These are phyloP conservation scores for Sturmia bella DNA, from an alignment of 2,888 invertebrate genomes.

Conservation along the genomic window DNA sequence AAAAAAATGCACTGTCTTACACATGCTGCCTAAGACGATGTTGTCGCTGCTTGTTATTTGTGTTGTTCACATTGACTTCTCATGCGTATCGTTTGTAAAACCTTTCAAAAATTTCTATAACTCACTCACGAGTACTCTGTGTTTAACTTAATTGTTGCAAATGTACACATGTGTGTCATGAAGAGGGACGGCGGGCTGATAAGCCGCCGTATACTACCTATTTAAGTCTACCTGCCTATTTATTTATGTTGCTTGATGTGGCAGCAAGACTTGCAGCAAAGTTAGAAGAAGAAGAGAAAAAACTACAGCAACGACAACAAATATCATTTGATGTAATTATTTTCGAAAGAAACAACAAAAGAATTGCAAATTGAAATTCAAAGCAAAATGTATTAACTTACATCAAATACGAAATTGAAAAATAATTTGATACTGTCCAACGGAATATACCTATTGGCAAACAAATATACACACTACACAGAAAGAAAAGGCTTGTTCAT, in stretches of 20 bases:
- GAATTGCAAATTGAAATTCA: too few species aligned
- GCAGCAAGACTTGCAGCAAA: too few species aligned
- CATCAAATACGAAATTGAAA: constrained; percentile 17
- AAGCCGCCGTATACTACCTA: not conserved
- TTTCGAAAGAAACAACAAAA: too few species aligned
- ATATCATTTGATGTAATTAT: too few species aligned
- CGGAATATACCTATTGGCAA: not conserved
- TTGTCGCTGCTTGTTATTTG: not conserved
- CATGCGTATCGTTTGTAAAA: constrained; percentile 60
- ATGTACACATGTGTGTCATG: not conserved
- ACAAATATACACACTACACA: too few species aligned
- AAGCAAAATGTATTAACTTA: constrained; percentile 10
- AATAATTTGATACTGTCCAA: constrained; percentile 17
- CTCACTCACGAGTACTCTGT: constrained; percentile 25
- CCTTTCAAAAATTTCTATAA: constrained; percentile 41
- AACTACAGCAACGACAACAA: too few species aligned
- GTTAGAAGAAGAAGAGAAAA: too few species aligned
- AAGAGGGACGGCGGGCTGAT: constrained; percentile 8
- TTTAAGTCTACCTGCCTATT: too few species aligned
- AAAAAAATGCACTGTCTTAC: not conserved
- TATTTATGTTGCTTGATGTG: too few species aligned
- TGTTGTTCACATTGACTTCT: constrained; percentile 38
- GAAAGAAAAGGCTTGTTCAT: too few species aligned
- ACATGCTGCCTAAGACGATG: constrained; percentile 20
- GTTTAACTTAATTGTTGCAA: constrained; percentile 40